These are phyloP conservation scores for Trichomalopsis sarcophagae DNA, from an alignment of 1,140 invertebrate species.

Conservation along the genomic window DNA sequence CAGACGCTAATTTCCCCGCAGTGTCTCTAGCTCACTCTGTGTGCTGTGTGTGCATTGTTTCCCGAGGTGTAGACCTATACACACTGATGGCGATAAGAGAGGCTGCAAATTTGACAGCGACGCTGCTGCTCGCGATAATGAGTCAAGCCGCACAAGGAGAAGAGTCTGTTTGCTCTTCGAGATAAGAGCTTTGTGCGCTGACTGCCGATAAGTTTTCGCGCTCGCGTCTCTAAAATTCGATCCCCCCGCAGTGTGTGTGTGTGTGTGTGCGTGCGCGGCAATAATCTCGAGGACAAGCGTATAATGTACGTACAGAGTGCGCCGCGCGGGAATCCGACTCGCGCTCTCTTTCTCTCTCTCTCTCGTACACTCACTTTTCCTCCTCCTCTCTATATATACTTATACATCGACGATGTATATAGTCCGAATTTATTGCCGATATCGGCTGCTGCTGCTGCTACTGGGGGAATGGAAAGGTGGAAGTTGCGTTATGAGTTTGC, in stretches of 20 bases:
- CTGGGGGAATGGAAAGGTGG: not conserved
- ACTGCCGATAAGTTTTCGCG: no score
- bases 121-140: not conserved
- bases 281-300: not conserved
- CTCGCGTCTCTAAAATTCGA: not conserved
- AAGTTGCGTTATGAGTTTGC: not conserved
- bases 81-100: not conserved
- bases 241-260: not conserved
- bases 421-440: not conserved
- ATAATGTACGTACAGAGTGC: not conserved
- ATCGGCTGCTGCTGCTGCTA: not conserved
- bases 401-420: not conserved
- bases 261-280: no score
- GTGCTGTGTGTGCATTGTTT: not conserved
- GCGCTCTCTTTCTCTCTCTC: no score
- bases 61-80: no score
- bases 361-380: not conserved
- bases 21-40: not conserved
- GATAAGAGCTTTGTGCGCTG: not conserved
- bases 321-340: not conserved
- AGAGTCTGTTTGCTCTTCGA: not conserved
- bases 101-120: not conserved
- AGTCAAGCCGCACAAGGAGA: not conserved
- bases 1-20: not conserved
- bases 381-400: not conserved